These are phyloP conservation scores for Coracopsis vasa DNA, from an alignment of 2,113 vertebrate genomes.

Conservation along the genomic window DNA sequence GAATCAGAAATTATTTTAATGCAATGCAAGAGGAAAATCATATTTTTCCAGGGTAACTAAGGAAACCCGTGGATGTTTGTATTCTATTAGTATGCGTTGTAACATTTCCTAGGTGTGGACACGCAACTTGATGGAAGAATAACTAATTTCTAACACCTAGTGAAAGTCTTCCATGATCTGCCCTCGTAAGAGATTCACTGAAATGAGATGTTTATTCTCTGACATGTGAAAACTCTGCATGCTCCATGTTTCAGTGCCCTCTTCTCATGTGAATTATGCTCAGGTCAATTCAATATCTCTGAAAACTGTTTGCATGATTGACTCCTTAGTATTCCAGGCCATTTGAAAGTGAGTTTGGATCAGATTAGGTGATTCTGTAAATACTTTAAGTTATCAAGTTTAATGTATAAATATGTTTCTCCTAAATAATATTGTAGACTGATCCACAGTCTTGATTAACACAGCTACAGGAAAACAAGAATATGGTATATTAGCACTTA, in stretches of 20 bases:
- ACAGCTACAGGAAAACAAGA: neutral
- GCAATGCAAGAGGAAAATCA: neutral
- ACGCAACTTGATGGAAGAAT: neutral
- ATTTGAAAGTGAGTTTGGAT: neutral
- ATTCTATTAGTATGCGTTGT: neutral
- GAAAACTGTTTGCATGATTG: neutral
- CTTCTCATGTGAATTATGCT: neutral
- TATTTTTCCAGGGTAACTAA: neutral
- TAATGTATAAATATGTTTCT: neutral
- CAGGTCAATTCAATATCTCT: neutral
- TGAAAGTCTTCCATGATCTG: neutral
- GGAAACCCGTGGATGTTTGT: neutral
- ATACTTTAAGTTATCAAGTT: neutral
- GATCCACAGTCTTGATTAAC: neutral
- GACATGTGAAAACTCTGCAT: neutral
- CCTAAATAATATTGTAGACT: neutral
- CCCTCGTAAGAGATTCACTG: neutral
- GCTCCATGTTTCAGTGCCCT: neutral
- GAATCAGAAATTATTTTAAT: neutral
- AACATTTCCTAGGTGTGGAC: neutral
- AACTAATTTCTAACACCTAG: neutral
- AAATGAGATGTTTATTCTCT: neutral
- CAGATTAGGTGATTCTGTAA: neutral
- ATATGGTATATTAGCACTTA: accelerated
- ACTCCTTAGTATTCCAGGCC: neutral